A percentile compares a stretch with the other conserved stretches of the same genome.
Conservation (phyloP, 2,113 vertebrate species). For the Natator depressus region DNA sequence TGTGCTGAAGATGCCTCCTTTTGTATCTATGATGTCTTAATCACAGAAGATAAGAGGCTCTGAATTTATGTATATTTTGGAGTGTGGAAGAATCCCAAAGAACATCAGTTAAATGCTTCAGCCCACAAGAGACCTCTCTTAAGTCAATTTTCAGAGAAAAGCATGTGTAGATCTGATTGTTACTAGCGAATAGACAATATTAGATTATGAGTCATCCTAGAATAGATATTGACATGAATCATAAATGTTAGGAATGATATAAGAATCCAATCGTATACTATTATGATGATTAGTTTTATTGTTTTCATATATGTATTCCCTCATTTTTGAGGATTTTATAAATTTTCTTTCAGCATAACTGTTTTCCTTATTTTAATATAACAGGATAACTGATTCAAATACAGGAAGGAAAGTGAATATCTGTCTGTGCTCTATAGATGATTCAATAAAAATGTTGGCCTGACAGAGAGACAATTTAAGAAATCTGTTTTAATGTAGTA, state of each 20-base stretch:
- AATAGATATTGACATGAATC: neutral
- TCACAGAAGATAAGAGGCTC: neutral
- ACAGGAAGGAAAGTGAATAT: neutral
- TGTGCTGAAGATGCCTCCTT: neutral
- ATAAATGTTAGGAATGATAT: neutral
- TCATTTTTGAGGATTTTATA: neutral
- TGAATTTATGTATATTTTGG: neutral
- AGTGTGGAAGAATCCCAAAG: neutral
- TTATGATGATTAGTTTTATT: neutral
- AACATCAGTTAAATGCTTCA: neutral
- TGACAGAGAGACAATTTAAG: neutral
- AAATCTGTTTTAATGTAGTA: neutral
- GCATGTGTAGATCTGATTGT: neutral
- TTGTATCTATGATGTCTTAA: neutral
- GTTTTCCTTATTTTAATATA: neutral
- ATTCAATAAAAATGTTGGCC: neutral
- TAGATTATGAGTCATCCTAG: slow-evolving; percentile 23
- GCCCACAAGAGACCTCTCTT: neutral
- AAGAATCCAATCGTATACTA: neutral
- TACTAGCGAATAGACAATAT: neutral
- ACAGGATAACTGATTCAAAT: neutral
- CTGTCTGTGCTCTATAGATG: neutral
- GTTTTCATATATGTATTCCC: neutral
- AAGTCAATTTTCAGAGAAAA: neutral
- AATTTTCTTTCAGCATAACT: neutral